Evolutionary conservation across 35 echinoderm and acorn worm genomes (phyloP), one percentile per base, ranked within the genome.

Genomic region (Apostichopus parvimensis): DNA sequence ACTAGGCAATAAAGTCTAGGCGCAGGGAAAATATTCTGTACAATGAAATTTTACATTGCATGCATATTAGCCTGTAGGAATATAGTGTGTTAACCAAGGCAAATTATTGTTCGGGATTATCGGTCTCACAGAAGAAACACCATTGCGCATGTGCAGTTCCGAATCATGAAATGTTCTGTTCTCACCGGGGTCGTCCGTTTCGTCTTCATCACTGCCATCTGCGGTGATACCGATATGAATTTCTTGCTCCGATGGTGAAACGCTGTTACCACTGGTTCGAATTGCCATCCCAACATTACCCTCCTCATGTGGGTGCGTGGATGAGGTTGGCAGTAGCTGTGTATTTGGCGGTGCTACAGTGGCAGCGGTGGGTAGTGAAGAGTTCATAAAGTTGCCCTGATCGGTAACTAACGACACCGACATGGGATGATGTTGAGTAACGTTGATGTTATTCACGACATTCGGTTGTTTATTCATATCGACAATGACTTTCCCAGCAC

Each of bases 261-360:
- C 81, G n/a, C n/a, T 8, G n/a, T 25, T 84, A 14, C 54, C 53
- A 0, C 17, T 52, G 6, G 54, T 58, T 84, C 54, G 53, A 84
- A 59, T 84, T 17, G 81, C n/a, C 57, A 84, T n/a, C 56, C 53
- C 56, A 58, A 55, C 81, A 9, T 56, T 4, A 22, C 21, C 56
- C 10, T 8, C 81, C 15, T 56, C 54, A n/a, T 59, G 81, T 15
- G 81, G 57, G 57, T 84, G 81, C 54, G 24, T 17, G 17, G 81
- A 84, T 7, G 57, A 58, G 21, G 56, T 22, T 4, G 81, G 54
- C 6, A 59, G 54, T 7, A 84, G 54, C 12, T 84, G 81, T 0
- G 81, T 84, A 17, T 84, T 84, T 10, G 81, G 81, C 58, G 81
- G 81, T 18, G 81, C 54, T 59, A 84, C 56, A 12, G 54, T 84